Base-by-base conservation (phyloP, 2,888 invertebrate species). In the Ennomos fuscantarius region DNA sequence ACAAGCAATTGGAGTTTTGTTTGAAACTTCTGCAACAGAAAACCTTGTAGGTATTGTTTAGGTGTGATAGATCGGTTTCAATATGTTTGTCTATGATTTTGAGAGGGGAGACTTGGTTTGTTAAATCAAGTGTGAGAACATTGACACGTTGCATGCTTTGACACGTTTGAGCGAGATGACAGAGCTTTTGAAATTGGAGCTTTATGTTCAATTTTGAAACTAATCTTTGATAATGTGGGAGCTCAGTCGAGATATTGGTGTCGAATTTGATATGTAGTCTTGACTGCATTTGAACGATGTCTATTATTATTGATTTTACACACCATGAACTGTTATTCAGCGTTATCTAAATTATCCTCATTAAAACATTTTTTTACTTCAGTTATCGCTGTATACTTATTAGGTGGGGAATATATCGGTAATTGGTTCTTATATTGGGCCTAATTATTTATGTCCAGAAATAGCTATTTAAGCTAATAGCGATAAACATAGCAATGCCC, bases 81-180 rank as follows among this genome's bases (percentile, higher is more conserved):
- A 56, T 52, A 47, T 51, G 48, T 40, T 52, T 52, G 52, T 48
- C 47, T 51, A 35, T 13, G 49, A 51, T 47, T 61, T 43, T 58
- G 42, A 49, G 54, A 51, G 47, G 55, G 57, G 60, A 51, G 51
- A 59, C 61, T 62, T 62, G 61, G 58, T 65, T 64, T 63, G 60
- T 62, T 58, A 56, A 62, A 63, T 65, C 67, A 65, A 49, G 60
- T 63, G 65, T 63, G 61, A 50, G 65, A 63, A 63, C 62, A 63
- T 60, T 61, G 60, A 62, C 56, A 55, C 50, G 50, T 55, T 56
- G 39, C 49, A 61, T 32, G 49, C 15, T 49, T 47, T 47, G 43
- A 57, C 42, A 43, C 34, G 33, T 10, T 37, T n/a, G n/a, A n/a
- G 48, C 50, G 53, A 49, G 41, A 39, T 41, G 39, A 36, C 48